Conservation (phyloP, 2,113 vertebrate genomes). For the Ophthalmolycus amberensis region DNA sequence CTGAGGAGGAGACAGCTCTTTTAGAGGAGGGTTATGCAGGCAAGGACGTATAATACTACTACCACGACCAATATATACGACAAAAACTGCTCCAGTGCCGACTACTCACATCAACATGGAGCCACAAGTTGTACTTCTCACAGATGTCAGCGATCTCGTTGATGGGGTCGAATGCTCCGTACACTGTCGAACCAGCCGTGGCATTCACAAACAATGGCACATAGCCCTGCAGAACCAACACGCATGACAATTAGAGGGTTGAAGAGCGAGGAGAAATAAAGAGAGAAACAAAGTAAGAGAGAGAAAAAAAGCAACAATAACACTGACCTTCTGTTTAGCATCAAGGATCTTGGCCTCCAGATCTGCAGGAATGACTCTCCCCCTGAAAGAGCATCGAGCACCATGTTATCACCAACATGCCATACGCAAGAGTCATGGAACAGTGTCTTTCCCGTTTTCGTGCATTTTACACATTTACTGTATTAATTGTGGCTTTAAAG, state of each 20-base stretch:
- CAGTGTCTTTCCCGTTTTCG: neutral
- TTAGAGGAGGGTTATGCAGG: neutral
- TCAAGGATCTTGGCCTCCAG: constrained; percentile 97
- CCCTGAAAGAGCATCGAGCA: constrained; percentile 84
- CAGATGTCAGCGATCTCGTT: constrained; percentile 97
- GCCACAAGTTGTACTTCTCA: constrained; percentile 97
- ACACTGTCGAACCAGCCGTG: constrained; percentile 96
- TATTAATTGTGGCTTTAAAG: neutral
- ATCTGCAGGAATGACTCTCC: constrained; percentile 97
- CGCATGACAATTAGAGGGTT: neutral
- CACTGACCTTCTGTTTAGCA: constrained; percentile 94
- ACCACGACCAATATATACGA: neutral
- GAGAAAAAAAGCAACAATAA: neutral
- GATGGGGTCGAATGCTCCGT: constrained; percentile 97
- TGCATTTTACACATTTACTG: neutral
- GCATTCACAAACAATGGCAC: constrained; percentile 96
- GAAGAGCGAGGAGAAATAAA: neutral
- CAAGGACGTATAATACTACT: neutral
- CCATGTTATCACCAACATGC: neutral
- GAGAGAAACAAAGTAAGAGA: neutral
- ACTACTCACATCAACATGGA: constrained; percentile 95
- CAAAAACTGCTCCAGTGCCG: neutral
- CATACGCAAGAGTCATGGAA: neutral
- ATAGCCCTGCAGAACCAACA: constrained; percentile 83
- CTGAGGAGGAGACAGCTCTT: constrained; percentile 71